phyloP scores from a whole-genome alignment of 2,113 vertebrate species.

The Morone chrysops region DNA sequence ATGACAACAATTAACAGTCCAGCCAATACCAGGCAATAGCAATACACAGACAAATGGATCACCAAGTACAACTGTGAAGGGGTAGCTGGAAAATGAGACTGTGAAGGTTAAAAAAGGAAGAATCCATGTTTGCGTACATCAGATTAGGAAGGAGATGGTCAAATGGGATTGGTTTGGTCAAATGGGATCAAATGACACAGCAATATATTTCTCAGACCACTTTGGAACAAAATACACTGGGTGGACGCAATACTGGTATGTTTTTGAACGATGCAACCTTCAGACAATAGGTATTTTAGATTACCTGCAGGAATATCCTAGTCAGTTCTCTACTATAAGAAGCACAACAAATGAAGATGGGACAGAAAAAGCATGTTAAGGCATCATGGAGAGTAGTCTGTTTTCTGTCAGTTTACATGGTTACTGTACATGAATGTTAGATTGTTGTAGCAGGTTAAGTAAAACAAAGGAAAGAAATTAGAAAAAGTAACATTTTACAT shows the following conservation, averaged over 20 bases:
- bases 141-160: slow-evolving; percentile 67
- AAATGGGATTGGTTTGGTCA: slow-evolving; percentile 62
- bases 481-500: not conserved
- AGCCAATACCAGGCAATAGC: slow-evolving; percentile 75
- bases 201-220: slow-evolving; percentile 70
- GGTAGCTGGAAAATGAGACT: slow-evolving; percentile 87
- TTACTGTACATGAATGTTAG: slow-evolving; percentile 51
- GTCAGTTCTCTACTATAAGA: slow-evolving; percentile 99
- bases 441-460: slow-evolving; percentile 26
- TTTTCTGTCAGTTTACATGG: slow-evolving; percentile 61
- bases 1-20: slow-evolving; percentile 66
- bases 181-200: slow-evolving; percentile 72
- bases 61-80: slow-evolving; percentile 86
- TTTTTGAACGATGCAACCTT: slow-evolving; percentile 90
- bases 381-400: slow-evolving; percentile 68
- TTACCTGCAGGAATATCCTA: slow-evolving; percentile 98
- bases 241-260: slow-evolving; percentile 90
- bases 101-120: slow-evolving; percentile 72
- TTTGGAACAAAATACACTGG: slow-evolving; percentile 86
- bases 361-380: slow-evolving; percentile 98
- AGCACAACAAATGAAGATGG: slow-evolving; percentile 93
- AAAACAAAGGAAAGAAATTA: slow-evolving; percentile 30
- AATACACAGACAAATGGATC: slow-evolving; percentile 93
- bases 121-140: slow-evolving; percentile 64
- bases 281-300: slow-evolving; percentile 82